Conservation (phyloP, 2,797 vertebrate genomes). For the Ceryle rudis region DNA sequence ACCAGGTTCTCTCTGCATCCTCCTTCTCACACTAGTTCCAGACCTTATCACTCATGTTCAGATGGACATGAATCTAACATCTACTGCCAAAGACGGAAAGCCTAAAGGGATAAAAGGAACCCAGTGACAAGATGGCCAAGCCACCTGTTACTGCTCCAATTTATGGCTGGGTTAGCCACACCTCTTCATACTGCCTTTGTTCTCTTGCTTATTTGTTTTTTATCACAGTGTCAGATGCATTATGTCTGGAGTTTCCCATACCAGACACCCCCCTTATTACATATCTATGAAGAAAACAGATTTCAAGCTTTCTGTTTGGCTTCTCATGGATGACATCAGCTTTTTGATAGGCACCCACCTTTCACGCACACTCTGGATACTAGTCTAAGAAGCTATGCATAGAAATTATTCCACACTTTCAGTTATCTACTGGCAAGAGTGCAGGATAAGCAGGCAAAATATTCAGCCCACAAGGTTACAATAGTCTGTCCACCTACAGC, state of each 20-base stretch:
- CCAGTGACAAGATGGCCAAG: background rate
- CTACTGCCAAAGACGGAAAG: background rate
- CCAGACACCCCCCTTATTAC: background rate
- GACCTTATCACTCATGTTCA: background rate
- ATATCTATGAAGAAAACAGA: background rate
- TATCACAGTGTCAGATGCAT: background rate
- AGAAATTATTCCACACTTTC: background rate
- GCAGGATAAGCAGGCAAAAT: background rate
- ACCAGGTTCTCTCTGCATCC: background rate
- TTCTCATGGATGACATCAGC: background rate
- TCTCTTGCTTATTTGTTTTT: background rate
- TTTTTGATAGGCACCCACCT: background rate
- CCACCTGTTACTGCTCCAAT: background rate
- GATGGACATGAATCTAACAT: background rate
- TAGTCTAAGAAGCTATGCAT: background rate
- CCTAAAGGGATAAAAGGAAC: background rate
- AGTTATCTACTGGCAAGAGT: background rate
- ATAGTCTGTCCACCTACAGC: background rate
- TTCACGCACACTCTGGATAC: background rate
- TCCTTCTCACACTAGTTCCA: background rate
- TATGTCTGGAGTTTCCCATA: background rate
- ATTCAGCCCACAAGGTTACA: background rate
- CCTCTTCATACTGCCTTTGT: background rate
- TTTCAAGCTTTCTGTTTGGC: background rate
- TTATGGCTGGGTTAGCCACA: background rate